These are phyloP conservation scores for Magallana ariakensis DNA, from an alignment of 1,140 invertebrate species.

Conservation along the genomic window DNA sequence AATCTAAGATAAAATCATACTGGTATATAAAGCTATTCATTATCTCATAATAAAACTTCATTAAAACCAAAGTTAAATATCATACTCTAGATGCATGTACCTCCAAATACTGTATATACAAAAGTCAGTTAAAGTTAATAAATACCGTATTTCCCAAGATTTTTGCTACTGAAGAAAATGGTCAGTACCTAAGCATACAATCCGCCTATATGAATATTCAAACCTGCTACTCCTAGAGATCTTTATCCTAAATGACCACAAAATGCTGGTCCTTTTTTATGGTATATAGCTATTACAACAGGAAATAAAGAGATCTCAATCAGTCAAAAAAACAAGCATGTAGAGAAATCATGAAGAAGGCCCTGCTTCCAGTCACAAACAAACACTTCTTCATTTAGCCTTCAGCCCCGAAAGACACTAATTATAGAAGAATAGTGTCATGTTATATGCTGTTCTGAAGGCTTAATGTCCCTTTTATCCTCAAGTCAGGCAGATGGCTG, in stretches of 20 bases:
- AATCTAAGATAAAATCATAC: too few relatives aligned
- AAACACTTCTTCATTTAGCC: conserved; percentile 8
- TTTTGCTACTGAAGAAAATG: too few relatives aligned
- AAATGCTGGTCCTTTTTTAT: neutral
- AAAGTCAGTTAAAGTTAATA: too few relatives aligned
- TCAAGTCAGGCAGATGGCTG: neutral
- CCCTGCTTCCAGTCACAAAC: neutral
- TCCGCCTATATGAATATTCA: neutral
- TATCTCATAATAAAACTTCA: too few relatives aligned
- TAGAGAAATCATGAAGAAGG: neutral
- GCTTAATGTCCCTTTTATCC: conserved; percentile 6
- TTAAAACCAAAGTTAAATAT: too few relatives aligned
- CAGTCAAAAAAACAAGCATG: neutral
- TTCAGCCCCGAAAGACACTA: neutral
- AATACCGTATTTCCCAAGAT: too few relatives aligned
- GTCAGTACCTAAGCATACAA: too few relatives aligned
- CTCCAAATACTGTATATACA: too few relatives aligned
- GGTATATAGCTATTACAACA: neutral
- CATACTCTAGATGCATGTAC: too few relatives aligned
- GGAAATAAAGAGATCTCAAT: conserved; percentile 16
- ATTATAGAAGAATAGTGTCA: neutral
- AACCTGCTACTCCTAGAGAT: neutral
- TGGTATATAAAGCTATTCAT: too few relatives aligned
- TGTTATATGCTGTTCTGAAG: neutral
- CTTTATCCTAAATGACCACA: neutral